A percentile compares a stretch with the other conserved stretches of the same genome.
Conservation (phyloP, 2,113 vertebrate species). For the Osmerus mordax region DNA sequence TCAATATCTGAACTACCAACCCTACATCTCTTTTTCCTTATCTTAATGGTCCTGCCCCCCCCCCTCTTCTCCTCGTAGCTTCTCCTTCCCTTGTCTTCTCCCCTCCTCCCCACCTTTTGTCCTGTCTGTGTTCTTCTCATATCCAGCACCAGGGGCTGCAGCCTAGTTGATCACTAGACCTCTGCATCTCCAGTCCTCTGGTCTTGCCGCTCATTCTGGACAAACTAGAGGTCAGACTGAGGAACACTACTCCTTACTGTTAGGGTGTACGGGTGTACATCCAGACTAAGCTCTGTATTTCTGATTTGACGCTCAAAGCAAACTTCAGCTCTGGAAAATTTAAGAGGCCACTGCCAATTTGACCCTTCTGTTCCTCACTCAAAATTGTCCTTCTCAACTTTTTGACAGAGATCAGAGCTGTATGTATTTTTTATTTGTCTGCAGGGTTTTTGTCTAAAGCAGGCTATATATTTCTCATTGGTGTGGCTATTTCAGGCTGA, state of each 20-base stretch:
- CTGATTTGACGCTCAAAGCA: too few species aligned
- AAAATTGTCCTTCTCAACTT: too few species aligned
- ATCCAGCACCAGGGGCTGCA: constrained; percentile 69
- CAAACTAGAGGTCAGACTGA: constrained; percentile 49
- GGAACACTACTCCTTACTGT: constrained; percentile 20
- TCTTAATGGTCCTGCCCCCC: constrained; percentile 4
- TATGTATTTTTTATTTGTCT: background rate
- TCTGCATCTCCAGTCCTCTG: constrained; percentile 63
- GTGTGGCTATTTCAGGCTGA: background rate
- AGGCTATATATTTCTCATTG: constrained; percentile 2
- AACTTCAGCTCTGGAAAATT: too few species aligned
- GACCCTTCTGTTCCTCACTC: too few species aligned
- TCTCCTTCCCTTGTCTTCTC: constrained; percentile 45
- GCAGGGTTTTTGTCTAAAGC: constrained; percentile 29
- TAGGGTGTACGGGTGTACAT: constrained; percentile 18
- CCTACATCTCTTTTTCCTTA: too few species aligned
- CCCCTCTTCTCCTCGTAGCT: constrained; percentile 13
- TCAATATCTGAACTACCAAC: too few species aligned
- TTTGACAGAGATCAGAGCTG: constrained; percentile 43
- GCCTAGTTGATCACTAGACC: constrained; percentile 72
- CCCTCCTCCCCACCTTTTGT: constrained; percentile 46
- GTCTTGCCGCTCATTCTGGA: constrained; percentile 49
- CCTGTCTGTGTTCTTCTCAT: constrained; percentile 69
- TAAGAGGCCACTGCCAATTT: too few species aligned
- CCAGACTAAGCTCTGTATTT: too few species aligned